These are phyloP conservation scores for Syngnathus floridae DNA, from an alignment of 2,113 vertebrate genomes.

Conservation along the genomic window DNA sequence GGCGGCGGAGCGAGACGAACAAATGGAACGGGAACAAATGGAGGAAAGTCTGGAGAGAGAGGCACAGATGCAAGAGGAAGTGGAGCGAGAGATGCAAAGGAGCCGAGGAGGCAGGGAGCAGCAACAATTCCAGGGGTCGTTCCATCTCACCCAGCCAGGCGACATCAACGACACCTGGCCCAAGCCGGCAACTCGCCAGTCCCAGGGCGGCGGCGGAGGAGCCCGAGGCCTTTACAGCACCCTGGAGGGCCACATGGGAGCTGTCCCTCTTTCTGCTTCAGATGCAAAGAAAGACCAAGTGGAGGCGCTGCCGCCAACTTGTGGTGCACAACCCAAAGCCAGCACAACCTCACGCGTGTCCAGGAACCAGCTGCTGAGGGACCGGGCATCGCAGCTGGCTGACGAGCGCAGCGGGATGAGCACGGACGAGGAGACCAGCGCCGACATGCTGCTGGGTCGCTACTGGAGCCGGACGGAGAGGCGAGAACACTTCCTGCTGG, in stretches of 20 bases:
- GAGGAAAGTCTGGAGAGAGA: slow-evolving; percentile 40
- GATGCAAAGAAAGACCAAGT: slow-evolving; percentile 38
- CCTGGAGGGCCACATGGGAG: slow-evolving; percentile 56
- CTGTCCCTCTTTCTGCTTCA: slow-evolving; percentile 15
- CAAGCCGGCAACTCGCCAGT: slow-evolving; percentile 61
- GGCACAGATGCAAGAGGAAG: slow-evolving; percentile 46
- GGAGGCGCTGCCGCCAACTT: slow-evolving; percentile 8
- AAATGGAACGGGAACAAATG: slow-evolving; percentile 47
- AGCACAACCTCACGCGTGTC: slow-evolving; percentile 41
- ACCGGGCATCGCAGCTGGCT: slow-evolving; percentile 60
- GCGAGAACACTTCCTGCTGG: slow-evolving; percentile 65
- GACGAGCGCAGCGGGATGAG: slow-evolving; percentile 70
- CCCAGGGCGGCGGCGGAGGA: slow-evolving; percentile 36
- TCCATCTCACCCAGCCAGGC: slow-evolving; percentile 52
- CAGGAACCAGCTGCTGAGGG: slow-evolving; percentile 67
- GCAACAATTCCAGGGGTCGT: slow-evolving; percentile 48
- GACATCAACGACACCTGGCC: slow-evolving; percentile 75
- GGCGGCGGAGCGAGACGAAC: slow-evolving; percentile 43
- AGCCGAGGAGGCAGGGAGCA: slow-evolving; percentile 37
- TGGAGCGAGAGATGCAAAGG: slow-evolving; percentile 37
- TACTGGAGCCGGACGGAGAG: slow-evolving; percentile 73
- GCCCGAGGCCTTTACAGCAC: slow-evolving; percentile 65
- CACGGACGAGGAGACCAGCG: slow-evolving; percentile 67
- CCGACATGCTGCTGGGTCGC: slow-evolving; percentile 61
- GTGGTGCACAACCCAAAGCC: slow-evolving; percentile 37